These are phyloP conservation scores for Coptodon bakossiorum DNA, from an alignment of 2,113 vertebrate species.

Conservation along the genomic window DNA sequence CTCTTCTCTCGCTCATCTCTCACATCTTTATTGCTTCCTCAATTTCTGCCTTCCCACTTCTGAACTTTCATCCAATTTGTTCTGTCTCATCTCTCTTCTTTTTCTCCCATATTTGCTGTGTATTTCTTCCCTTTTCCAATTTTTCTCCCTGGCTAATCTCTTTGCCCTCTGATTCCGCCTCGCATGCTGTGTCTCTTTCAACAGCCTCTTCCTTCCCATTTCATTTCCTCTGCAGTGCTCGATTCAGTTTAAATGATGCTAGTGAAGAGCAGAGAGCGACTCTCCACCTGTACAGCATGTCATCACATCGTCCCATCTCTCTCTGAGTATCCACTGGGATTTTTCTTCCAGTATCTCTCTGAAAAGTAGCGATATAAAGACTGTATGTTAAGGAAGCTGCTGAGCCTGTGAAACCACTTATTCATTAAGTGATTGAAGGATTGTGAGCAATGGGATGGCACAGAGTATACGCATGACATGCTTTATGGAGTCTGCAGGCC, in stretches of 20 bases:
- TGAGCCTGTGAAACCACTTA: background rate
- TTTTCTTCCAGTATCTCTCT: background rate
- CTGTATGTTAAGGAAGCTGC: background rate
- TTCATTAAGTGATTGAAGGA: background rate
- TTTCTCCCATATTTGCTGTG: background rate
- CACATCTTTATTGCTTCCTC: background rate
- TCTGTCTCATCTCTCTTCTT: background rate
- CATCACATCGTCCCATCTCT: background rate
- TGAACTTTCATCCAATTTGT: conserved; percentile 4
- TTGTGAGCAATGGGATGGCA: background rate
- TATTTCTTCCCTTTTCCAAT: background rate
- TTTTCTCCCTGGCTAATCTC: background rate
- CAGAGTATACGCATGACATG: background rate
- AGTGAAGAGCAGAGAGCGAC: background rate
- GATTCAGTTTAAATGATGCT: background rate
- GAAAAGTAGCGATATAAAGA: background rate
- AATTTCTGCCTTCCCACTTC: background rate
- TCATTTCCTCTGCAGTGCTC: background rate
- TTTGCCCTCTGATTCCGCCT: background rate
- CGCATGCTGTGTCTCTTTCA: background rate
- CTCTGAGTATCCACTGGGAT: background rate
- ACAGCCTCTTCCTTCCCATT: background rate
- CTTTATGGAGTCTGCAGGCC: background rate
- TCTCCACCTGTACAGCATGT: background rate
- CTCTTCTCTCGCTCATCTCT: background rate